Evolutionary conservation across 2,113 vertebrate genomes (phyloP).

Genomic region (Callionymus lyra): DNA sequence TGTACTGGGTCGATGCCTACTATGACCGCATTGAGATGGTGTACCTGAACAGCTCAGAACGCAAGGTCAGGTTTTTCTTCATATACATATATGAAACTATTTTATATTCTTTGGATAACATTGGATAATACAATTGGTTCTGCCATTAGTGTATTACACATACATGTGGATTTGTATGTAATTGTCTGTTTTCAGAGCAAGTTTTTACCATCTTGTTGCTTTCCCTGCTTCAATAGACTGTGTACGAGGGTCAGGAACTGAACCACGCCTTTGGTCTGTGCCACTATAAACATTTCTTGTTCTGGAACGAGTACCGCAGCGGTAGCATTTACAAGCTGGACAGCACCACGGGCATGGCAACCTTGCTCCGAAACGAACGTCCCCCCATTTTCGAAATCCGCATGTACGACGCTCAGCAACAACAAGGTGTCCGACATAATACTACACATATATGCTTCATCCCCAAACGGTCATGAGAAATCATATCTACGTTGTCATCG

Average conservation of each 20-base stretch:
- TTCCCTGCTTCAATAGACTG: constrained; percentile 65
- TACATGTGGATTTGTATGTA: too few relatives aligned
- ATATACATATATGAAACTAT: too few relatives aligned
- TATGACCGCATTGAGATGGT: constrained; percentile 97
- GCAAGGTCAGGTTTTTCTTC: constrained; percentile 71
- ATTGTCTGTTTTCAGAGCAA: background rate
- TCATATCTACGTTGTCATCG: background rate
- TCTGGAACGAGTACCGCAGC: constrained; percentile 96
- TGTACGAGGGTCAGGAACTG: constrained; percentile 89
- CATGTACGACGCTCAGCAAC: constrained; percentile 94
- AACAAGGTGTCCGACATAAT: constrained; percentile 42
- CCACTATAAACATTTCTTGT: constrained; percentile 89
- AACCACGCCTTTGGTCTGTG: constrained; percentile 96
- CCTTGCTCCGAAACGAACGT: constrained; percentile 84
- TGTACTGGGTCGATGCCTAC: constrained; percentile 98
- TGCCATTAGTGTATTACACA: too few relatives aligned
- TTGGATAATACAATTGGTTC: too few relatives aligned
- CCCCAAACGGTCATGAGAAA: too few relatives aligned
- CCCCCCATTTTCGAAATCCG: constrained; percentile 97
- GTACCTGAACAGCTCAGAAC: constrained; percentile 80
- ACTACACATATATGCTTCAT: background rate
- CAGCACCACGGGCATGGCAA: constrained; percentile 71
- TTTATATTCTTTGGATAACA: too few relatives aligned
- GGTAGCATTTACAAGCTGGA: constrained; percentile 92
- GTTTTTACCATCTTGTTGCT: background rate